Evolutionary conservation across 2,113 vertebrate genomes (phyloP).

Genomic region (Cygnus buccinator): DNA sequence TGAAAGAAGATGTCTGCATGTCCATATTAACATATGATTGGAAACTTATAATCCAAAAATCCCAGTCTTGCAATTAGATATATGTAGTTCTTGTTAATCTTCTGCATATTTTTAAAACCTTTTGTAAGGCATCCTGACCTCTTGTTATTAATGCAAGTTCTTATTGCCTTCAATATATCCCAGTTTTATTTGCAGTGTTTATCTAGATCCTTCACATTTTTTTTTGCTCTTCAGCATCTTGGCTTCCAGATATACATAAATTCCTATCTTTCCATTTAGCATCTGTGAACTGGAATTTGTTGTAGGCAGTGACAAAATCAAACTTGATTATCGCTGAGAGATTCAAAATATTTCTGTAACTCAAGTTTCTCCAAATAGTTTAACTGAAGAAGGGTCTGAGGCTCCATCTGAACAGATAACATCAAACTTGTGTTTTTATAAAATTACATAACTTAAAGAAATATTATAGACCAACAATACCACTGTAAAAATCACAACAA

Average conservation of each 20-base stretch:
- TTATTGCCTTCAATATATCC: not conserved
- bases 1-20: not conserved
- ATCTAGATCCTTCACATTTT: not conserved
- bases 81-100: not conserved
- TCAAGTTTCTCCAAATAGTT: not conserved
- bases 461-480: not conserved
- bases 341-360: not conserved
- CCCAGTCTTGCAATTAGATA: not conserved
- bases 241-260: not conserved
- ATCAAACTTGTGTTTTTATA: not conserved
- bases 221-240: not conserved
- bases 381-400: not conserved
- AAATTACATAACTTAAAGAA: not conserved
- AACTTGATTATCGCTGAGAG: not conserved
- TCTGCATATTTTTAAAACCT: not conserved
- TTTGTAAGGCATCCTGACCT: not conserved
- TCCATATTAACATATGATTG: not conserved
- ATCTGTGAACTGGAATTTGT: not conserved
- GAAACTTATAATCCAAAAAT: not conserved
- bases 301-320: not conserved
- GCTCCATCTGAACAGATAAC: not conserved
- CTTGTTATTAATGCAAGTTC: not conserved
- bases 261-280: not conserved
- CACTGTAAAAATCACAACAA: not conserved
- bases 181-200: not conserved